Conservation (phyloP, 2,888 invertebrate genomes). For the Agrilus mali region DNA sequence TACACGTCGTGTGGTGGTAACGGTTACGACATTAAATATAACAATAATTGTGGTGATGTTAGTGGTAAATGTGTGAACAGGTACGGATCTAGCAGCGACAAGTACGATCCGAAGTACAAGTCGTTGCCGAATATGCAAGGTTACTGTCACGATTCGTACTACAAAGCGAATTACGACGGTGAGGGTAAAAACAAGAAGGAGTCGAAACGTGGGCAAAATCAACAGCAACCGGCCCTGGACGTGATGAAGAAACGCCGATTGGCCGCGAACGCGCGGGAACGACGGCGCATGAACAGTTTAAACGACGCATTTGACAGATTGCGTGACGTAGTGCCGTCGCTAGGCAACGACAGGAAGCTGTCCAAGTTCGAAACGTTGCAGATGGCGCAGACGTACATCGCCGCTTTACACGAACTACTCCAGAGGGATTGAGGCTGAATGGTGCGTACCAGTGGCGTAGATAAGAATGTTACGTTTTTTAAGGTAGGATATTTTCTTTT, state of each 20-base stretch:
- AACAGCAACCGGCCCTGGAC: conserved; percentile 24
- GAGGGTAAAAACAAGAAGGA: conserved; percentile 13
- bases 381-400: conserved; percentile 66
- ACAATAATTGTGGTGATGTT: conserved; percentile 6
- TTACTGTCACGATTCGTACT: conserved; percentile 20
- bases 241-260: conserved; percentile 45
- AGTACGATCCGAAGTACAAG: conserved; percentile 20
- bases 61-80: conserved; percentile 3
- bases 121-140: conserved; percentile 16
- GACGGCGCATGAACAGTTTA: conserved; percentile 58
- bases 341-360: conserved; percentile 56
- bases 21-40: conserved; percentile 22
- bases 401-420: conserved; percentile 51
- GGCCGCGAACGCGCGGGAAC: conserved; percentile 62
- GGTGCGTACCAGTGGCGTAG: too few species aligned
- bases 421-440: conserved; percentile 25
- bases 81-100: conserved; percentile 2
- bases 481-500: too few species aligned
- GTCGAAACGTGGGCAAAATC: conserved; percentile 8
- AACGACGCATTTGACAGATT: conserved; percentile 62
- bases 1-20: conserved; percentile 1
- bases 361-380: conserved; percentile 67
- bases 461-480: too few species aligned
- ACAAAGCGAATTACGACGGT: conserved; percentile 16
- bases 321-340: conserved; percentile 55